These are phyloP conservation scores for Dyspetes luteomarginatus DNA, from an alignment of 2,888 invertebrate species.

Conservation along the genomic window DNA sequence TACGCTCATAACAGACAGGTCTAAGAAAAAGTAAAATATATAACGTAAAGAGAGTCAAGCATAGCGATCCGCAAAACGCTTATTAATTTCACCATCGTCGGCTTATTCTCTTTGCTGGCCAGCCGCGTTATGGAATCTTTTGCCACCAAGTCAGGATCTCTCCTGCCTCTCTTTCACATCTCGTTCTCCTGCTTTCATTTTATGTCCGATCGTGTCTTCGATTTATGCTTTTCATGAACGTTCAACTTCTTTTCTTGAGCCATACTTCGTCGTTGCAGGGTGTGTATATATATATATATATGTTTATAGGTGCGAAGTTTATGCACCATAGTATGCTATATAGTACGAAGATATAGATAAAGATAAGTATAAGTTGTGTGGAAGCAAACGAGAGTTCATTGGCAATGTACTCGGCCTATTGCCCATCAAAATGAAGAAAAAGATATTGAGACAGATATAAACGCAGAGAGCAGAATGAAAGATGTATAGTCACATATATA, in stretches of 20 bases:
- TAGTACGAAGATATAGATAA: slow-evolving; percentile 13
- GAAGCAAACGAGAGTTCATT: slow-evolving; percentile 46
- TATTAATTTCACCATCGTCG: slow-evolving; percentile 68
- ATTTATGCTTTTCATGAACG: slow-evolving; percentile 59
- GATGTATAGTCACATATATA: slow-evolving; percentile 30
- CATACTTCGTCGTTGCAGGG: slow-evolving; percentile 3
- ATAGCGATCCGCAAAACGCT: slow-evolving; percentile 56
- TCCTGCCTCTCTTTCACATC: slow-evolving; percentile 23
- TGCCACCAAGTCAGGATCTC: slow-evolving; percentile 54
- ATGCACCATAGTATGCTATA: no score
- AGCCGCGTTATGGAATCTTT: slow-evolving; percentile 67
- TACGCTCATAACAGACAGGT: not conserved
- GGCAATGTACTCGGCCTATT: slow-evolving; percentile 31
- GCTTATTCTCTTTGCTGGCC: slow-evolving; percentile 66
- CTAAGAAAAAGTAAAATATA: slow-evolving; percentile 24
- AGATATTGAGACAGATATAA: slow-evolving; percentile 1
- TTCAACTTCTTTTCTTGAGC: slow-evolving; percentile 37
- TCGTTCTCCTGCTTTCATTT: slow-evolving; percentile 39
- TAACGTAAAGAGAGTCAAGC: slow-evolving; percentile 40
- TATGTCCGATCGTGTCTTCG: slow-evolving; percentile 63
- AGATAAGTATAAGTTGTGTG: not conserved
- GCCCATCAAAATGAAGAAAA: slow-evolving; percentile 46
- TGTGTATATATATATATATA: slow-evolving; percentile 18
- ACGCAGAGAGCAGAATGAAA: not conserved
- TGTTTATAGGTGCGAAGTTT: slow-evolving; percentile 64